These are phyloP conservation scores for Pteronotus mesoamericanus DNA, from an alignment of 2,797 vertebrate species.

Conservation along the genomic window DNA sequence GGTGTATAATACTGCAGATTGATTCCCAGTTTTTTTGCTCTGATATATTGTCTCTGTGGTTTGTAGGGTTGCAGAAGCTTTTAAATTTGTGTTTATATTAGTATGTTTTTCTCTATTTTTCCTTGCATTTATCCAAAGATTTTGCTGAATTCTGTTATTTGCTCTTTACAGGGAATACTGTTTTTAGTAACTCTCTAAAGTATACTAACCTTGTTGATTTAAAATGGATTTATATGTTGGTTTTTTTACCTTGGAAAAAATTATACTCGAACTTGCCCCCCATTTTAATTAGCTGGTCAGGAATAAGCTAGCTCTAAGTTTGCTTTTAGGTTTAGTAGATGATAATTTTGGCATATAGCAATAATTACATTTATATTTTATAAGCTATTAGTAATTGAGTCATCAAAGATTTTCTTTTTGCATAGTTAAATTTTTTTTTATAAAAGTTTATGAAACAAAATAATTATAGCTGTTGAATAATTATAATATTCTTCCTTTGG, in stretches of 20 bases:
- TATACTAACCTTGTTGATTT: not conserved
- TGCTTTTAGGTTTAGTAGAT: constrained; percentile 30
- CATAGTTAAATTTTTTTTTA: constrained; percentile 21
- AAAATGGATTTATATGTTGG: not conserved
- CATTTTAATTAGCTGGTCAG: not conserved
- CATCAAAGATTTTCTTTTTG: constrained; percentile 20
- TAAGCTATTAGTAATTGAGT: constrained; percentile 10
- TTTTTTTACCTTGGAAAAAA: constrained; percentile 11
- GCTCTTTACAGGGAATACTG: not conserved
- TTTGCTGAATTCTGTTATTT: not conserved
- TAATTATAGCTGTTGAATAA: constrained; percentile 40
- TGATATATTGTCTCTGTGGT: not conserved
- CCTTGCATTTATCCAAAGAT: not conserved
- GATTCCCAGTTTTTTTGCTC: not conserved
- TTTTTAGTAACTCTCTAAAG: constrained; percentile 8
- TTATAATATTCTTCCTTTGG: constrained; percentile 63
- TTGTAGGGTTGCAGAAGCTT: not conserved
- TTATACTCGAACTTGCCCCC: not conserved
- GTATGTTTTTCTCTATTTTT: not conserved
- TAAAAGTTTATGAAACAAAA: constrained; percentile 32
- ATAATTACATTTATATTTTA: constrained; percentile 39
- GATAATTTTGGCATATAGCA: not conserved
- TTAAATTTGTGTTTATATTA: not conserved
- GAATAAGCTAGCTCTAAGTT: not conserved
- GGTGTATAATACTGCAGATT: not conserved